A percentile compares a stretch with the other conserved stretches of the same genome.
These are phyloP conservation scores for Agelas oroides DNA, from an alignment of 37 sponge, comb jelly and placozoan species.

Conservation along the genomic window DNA sequence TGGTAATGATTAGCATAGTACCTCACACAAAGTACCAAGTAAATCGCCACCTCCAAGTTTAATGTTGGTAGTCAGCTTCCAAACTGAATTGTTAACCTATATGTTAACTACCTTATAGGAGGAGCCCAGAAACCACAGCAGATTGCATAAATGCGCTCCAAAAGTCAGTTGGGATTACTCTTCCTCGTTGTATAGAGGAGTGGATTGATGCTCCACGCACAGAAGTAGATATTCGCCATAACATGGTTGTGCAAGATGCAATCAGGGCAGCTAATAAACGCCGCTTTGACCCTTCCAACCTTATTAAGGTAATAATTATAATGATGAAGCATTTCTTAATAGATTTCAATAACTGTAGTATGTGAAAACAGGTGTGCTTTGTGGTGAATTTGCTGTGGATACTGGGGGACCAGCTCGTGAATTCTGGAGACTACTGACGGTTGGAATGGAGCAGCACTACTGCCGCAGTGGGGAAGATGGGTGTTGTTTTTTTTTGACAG, in stretches of 20 bases:
- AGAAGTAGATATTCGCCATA: not conserved
- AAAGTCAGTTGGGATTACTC: not conserved
- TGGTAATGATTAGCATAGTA: no score
- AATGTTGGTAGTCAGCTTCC: no score
- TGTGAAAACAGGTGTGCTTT: slow-evolving; percentile 3
- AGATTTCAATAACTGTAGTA: no score
- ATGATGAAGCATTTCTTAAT: not conserved
- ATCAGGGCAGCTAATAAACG: not conserved
- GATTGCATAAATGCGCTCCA: not conserved
- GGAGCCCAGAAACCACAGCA: not conserved
- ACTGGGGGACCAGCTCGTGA: slow-evolving; percentile 32
- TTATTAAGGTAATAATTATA: not conserved
- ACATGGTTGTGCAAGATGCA: slow-evolving; percentile 5
- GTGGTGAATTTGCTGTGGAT: slow-evolving; percentile 37
- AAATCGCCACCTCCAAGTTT: no score
- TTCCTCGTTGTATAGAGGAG: not conserved
- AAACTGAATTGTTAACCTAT: no score
- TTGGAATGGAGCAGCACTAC: not conserved
- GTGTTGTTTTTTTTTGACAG: not conserved
- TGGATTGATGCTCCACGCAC: not conserved
- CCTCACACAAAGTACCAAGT: no score
- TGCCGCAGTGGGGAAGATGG: slow-evolving; percentile 2
- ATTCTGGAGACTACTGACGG: slow-evolving; percentile 14
- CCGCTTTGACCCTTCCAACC: not conserved
- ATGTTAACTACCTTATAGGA: not conserved